Percentiles rank a stretch among this genome's conserved stretches.
Evolutionary conservation across 2,113 vertebrate genomes (phyloP).

Genomic region (Hepsetus odoe): DNA sequence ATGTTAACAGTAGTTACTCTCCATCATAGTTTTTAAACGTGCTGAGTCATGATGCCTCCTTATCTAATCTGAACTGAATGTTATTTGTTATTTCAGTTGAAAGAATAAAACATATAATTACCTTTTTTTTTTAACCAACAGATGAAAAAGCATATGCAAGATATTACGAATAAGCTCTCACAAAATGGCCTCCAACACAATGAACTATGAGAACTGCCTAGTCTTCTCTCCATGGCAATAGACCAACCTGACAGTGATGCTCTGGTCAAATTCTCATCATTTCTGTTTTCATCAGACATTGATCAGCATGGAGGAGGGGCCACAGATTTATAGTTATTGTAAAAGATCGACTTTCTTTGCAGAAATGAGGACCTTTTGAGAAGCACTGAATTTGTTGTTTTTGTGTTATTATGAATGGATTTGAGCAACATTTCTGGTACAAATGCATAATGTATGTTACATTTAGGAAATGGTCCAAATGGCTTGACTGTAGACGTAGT

Average conservation of each 20-base stretch:
- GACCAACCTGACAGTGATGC: background rate
- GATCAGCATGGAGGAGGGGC: background rate
- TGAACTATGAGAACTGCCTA: slow-evolving; percentile 79
- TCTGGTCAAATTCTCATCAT: background rate
- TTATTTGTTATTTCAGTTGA: too few relatives aligned
- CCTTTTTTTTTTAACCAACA: slow-evolving; percentile 60
- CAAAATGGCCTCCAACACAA: slow-evolving; percentile 87
- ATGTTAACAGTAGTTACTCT: too few relatives aligned
- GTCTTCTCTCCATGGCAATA: slow-evolving; percentile 26
- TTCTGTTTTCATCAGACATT: background rate
- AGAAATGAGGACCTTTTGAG: background rate
- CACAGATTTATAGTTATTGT: background rate
- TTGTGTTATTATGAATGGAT: background rate
- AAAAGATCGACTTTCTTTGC: slow-evolving; percentile 13
- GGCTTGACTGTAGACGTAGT: background rate
- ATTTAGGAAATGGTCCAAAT: background rate
- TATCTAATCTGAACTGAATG: background rate
- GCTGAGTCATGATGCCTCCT: too few relatives aligned
- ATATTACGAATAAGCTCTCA: slow-evolving; percentile 87
- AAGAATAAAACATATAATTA: too few relatives aligned
- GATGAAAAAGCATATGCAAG: slow-evolving; percentile 97
- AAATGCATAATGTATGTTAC: background rate
- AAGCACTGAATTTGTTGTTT: background rate
- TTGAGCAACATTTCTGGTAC: background rate
- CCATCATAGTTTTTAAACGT: too few relatives aligned